These are phyloP conservation scores for Thereva unica DNA, from an alignment of 2,888 invertebrate genomes.

Conservation along the genomic window DNA sequence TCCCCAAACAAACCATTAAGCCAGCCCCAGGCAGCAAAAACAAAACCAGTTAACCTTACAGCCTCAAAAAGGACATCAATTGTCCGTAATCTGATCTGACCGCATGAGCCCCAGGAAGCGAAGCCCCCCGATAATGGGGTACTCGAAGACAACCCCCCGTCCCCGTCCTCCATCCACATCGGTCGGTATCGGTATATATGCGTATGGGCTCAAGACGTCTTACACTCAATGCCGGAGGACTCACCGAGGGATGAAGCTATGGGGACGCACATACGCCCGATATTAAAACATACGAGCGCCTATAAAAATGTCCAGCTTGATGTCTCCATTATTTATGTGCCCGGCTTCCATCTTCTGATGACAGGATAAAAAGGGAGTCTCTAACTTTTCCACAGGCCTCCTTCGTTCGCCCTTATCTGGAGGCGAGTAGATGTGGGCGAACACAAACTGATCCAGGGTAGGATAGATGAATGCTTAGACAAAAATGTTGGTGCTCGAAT, in stretches of 20 bases:
- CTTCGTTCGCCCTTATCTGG: conserved; percentile 10
- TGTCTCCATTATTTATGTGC: conserved; percentile 33
- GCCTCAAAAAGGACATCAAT: conserved; percentile 33
- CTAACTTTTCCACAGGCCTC: not conserved
- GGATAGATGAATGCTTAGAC: conserved; percentile 19
- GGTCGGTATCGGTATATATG: no score
- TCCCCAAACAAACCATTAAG: conserved; percentile 23
- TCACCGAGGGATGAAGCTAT: no score
- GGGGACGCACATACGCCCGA: conserved; percentile 1
- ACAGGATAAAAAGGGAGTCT: conserved; percentile 21
- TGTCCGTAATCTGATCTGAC: conserved; percentile 34
- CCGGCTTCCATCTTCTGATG: conserved; percentile 17
- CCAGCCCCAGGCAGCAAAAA: conserved; percentile 15
- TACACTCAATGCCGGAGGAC: no score
- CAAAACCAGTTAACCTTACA: conserved; percentile 29
- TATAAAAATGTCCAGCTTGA: conserved; percentile 32
- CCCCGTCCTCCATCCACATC: not conserved
- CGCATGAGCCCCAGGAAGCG: conserved; percentile 26
- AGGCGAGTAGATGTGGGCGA: conserved; percentile 12
- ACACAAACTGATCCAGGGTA: conserved; percentile 21
- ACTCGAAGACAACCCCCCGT: not conserved
- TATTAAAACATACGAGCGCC: conserved; percentile 4
- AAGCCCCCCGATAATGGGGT: conserved; percentile 26
- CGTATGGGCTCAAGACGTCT: no score
- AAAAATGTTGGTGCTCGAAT: conserved; percentile 23